phyloP scores from a whole-genome alignment of 2,888 invertebrate genomes.

The Gonocerus acuteangulatus region DNA sequence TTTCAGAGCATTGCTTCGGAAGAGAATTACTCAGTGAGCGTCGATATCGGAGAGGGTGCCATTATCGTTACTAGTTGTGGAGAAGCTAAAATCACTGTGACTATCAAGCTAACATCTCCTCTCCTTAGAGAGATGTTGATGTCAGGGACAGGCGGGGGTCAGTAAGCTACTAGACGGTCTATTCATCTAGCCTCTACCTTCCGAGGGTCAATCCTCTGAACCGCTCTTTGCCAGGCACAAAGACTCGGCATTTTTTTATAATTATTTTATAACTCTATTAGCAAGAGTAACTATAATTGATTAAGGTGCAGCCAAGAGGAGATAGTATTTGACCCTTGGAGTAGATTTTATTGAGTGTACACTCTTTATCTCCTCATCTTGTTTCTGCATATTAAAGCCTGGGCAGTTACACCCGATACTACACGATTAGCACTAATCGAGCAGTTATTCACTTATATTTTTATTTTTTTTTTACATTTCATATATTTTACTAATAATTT shows the following conservation, averaged over 20 bases:
- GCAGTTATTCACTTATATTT: no score
- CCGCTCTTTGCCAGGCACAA: neutral
- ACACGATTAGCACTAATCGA: no score
- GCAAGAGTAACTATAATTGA: no score
- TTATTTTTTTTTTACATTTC: neutral
- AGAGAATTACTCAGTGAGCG: slow-evolving; percentile 72
- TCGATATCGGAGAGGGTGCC: slow-evolving; percentile 76
- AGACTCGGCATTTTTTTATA: no score
- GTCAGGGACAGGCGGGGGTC: slow-evolving; percentile 27
- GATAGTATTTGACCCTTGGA: slow-evolving; percentile 31
- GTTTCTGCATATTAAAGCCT: slow-evolving; percentile 24
- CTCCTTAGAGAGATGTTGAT: slow-evolving; percentile 66
- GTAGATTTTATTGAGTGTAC: slow-evolving; percentile 21
- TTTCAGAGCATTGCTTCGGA: slow-evolving; percentile 55
- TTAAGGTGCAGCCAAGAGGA: slow-evolving; percentile 2
- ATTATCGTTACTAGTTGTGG: slow-evolving; percentile 71
- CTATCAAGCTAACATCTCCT: slow-evolving; percentile 86
- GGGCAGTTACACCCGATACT: slow-evolving; percentile 28
- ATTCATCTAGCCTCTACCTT: neutral
- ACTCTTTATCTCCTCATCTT: slow-evolving; percentile 27
- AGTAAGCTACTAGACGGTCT: slow-evolving; percentile 5
- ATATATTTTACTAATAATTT: neutral
- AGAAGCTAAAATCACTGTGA: slow-evolving; percentile 59
- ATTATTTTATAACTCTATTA: no score
- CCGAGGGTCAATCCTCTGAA: slow-evolving; percentile 18